phyloP scores from a whole-genome alignment of 2,113 vertebrate species.

The Calyptomena viridis region DNA sequence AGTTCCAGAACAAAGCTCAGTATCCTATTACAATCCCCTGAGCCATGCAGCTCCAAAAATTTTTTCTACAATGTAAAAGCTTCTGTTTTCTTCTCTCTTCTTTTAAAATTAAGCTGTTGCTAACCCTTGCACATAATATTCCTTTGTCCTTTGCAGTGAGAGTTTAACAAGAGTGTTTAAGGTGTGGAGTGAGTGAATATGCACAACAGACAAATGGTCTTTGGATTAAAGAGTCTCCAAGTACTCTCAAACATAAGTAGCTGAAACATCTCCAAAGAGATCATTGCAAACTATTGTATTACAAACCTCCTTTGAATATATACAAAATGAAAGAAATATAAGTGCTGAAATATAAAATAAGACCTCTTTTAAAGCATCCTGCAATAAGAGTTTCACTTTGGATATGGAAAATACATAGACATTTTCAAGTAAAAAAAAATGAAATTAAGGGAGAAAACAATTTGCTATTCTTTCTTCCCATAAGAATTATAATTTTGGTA shows the following conservation, averaged over 20 bases:
- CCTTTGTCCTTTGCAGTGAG: neutral
- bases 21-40: neutral
- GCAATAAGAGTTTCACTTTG: neutral
- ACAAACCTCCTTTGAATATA: neutral
- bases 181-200: neutral
- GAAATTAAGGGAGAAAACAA: neutral
- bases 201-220: neutral
- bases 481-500: neutral
- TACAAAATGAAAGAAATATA: neutral
- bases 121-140: neutral
- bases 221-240: neutral
- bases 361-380: neutral
- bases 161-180: neutral
- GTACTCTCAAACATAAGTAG: neutral
- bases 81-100: neutral
- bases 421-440: neutral
- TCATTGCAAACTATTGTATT: neutral
- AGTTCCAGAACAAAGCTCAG: neutral
- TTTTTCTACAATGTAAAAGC: neutral
- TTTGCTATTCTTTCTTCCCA: neutral
- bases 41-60: neutral
- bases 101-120: neutral
- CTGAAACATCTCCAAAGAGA: conserved; percentile 26
- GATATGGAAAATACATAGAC: neutral
- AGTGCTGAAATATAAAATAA: neutral